phyloP scores from a whole-genome alignment of 2,113 vertebrate genomes.

The Pica pica region DNA sequence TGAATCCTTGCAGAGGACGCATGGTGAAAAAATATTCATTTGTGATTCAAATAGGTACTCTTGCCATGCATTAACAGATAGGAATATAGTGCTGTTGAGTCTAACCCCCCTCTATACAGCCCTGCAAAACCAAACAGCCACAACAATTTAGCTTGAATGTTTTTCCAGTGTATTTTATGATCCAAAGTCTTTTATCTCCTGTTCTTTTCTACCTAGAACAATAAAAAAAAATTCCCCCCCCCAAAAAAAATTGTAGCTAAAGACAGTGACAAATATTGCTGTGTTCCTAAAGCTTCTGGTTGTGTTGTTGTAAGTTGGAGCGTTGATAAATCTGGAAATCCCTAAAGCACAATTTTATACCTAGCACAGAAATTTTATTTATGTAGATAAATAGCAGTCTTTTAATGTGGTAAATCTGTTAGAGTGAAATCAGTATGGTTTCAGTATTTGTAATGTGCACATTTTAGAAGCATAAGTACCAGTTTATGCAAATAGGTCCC shows the following conservation, averaged over 20 bases:
- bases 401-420: slow-evolving; percentile 3
- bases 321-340: neutral
- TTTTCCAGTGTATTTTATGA: neutral
- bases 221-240: neutral
- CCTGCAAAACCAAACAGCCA: neutral
- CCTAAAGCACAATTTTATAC: neutral
- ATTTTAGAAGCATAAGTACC: neutral
- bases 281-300: neutral
- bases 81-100: neutral
- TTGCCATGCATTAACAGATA: neutral
- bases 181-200: neutral
- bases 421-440: neutral
- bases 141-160: neutral
- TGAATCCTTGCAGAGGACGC: neutral
- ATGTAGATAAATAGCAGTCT: slow-evolving; percentile 12
- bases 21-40: neutral
- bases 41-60: neutral
- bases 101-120: fast-evolving
- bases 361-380: slow-evolving; percentile 4
- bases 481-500: slow-evolving; percentile 51
- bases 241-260: neutral
- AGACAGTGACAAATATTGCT: neutral
- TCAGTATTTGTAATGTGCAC: neutral
- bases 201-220: neutral
- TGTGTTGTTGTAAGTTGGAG: neutral